A percentile compares a stretch with the other conserved stretches of the same genome.
These are phyloP conservation scores for Diorhabda elongata DNA, from an alignment of 1,140 invertebrate genomes.

Conservation along the genomic window DNA sequence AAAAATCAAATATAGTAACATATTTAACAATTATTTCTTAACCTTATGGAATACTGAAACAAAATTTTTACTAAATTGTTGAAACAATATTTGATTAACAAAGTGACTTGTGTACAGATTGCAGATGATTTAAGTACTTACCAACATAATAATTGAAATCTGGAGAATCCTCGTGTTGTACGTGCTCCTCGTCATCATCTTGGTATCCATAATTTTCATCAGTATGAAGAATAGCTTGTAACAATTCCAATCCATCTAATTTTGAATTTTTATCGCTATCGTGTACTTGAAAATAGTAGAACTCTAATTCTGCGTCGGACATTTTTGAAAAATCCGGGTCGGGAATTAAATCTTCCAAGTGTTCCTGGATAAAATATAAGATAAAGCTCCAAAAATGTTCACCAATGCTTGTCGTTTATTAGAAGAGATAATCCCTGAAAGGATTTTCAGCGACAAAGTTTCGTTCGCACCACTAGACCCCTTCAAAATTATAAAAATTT, in stretches of 20 bases:
- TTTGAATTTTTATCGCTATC: constrained; percentile 77
- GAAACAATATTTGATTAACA: no score
- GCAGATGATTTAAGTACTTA: constrained; percentile 29
- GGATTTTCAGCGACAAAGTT: no score
- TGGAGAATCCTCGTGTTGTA: background rate
- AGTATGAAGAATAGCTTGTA: constrained; percentile 64
- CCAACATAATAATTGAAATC: constrained; percentile 51
- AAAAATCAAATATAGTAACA: background rate
- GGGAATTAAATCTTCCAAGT: constrained; percentile 57
- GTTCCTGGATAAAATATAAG: background rate
- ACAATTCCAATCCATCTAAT: constrained; percentile 75
- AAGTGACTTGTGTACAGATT: no score
- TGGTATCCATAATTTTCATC: constrained; percentile 31
- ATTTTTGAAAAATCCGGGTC: constrained; percentile 59
- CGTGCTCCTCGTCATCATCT: constrained; percentile 30
- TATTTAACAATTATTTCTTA: constrained; percentile 13
- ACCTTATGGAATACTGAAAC: background rate
- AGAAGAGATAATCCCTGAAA: background rate
- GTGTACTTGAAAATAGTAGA: constrained; percentile 65
- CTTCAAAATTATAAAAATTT: no score
- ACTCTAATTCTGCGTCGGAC: constrained; percentile 70
- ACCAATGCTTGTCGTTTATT: background rate
- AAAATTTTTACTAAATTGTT: no score
- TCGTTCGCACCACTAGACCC: no score
- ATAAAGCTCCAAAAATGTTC: background rate